phyloP scores from a whole-genome alignment of 1,140 invertebrate species.

The Macrobrachium rosenbergii region DNA sequence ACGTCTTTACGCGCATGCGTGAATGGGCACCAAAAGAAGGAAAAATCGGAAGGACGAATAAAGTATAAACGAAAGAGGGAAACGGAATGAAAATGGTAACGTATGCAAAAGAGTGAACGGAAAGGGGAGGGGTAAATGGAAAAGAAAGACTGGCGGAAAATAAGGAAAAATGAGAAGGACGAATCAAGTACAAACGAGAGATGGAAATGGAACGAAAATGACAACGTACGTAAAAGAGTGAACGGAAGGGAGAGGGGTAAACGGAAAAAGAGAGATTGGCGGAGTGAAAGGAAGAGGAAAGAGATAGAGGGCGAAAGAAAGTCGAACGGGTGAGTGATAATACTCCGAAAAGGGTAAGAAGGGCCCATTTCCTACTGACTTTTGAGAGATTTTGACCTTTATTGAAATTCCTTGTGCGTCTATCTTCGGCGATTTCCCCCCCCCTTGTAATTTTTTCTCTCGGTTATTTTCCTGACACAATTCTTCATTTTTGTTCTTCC shows the following conservation, averaged over 20 bases:
- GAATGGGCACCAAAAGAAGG: neutral
- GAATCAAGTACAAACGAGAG: neutral
- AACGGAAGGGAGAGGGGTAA: neutral
- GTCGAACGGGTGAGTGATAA: neutral
- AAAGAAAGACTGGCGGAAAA: neutral
- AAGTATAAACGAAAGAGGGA: neutral
- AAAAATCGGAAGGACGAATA: neutral
- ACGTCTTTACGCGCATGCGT: neutral
- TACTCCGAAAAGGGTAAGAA: neutral
- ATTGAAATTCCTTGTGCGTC: too few species aligned
- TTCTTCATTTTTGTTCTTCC: too few species aligned
- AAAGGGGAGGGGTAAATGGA: neutral
- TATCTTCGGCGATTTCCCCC: too few species aligned
- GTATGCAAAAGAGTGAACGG: neutral
- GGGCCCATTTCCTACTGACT: too few species aligned
- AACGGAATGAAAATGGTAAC: too few species aligned
- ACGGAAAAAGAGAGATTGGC: neutral
- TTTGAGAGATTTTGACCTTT: too few species aligned
- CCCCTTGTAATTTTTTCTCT: too few species aligned
- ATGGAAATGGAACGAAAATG: neutral
- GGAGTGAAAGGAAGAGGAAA: neutral
- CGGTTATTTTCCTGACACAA: too few species aligned
- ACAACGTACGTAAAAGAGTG: too few species aligned
- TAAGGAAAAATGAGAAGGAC: neutral
- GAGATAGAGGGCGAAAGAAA: neutral